Evolutionary conservation across 2,888 invertebrate genomes (phyloP), one percentile per base, ranked within the genome.

Genomic region (Caradrina clavipalpis): DNA sequence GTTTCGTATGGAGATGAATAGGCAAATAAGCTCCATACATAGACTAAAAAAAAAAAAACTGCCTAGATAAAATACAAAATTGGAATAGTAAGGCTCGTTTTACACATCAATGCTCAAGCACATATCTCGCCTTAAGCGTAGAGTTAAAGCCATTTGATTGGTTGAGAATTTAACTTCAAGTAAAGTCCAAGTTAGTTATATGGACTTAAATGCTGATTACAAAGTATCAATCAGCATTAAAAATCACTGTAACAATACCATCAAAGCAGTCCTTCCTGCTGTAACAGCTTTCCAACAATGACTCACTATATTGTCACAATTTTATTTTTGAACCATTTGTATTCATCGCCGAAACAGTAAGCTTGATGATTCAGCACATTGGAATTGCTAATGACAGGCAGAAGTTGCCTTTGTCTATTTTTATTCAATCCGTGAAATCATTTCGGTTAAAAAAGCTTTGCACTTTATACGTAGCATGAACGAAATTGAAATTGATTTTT

Each of bases 251-350:
- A 45, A 58, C 19, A 49, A 55, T 55, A 13, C 50, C 8, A 21
- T 19, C 22, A 54, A 51, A 59, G 22, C 50, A 35, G 13, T 57
- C 26, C 49, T 58, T 47, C 39, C 13, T 75, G 47, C 47, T 70
- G 53, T 78, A 72, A 72, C 71, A 73, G 54, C 71, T 85, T 76
- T 66, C 66, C 26, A 54, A 55, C 72, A 57, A 79, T 93, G 93
- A 92, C 70, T 92, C 92, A 92, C 47, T 77, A 73, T 78, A 73
- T 76, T 87, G 87, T 85, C 85, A 80, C 80, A 75, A 84, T 85
- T 90, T 83, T 91, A 88, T 91, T 91, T 90, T 87, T 88, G 89
- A 81, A 84, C 84, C 89, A 92, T 93, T 93, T 89, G 90, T 90
- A 92, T 93, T 92, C 92, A 83, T 77, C 86, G 80, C 86, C 85